Percentiles rank a stretch among this genome's conserved stretches.
phyloP scores from a whole-genome alignment of 2,113 vertebrate genomes.

The Chauna torquata region DNA sequence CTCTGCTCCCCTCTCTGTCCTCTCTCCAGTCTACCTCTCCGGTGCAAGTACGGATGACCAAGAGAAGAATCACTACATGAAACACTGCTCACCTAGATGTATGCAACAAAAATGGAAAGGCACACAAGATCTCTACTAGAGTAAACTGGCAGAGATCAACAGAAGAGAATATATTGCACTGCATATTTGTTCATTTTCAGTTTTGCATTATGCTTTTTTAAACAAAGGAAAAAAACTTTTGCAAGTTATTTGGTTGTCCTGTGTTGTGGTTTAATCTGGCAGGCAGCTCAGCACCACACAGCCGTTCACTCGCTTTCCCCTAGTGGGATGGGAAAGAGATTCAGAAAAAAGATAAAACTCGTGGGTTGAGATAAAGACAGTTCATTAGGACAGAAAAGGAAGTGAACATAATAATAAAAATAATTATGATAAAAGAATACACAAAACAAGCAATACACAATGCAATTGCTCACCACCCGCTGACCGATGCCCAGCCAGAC shows the following conservation, averaged over 20 bases:
- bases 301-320: neutral
- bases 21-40: neutral
- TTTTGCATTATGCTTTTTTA: neutral
- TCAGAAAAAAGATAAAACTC: neutral
- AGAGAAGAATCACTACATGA: neutral
- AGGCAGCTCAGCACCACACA: neutral
- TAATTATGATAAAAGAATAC: neutral
- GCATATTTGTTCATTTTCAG: neutral
- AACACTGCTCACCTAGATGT: neutral
- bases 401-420: neutral
- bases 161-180: neutral
- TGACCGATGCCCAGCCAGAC: neutral
- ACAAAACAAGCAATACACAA: neutral
- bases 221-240: neutral
- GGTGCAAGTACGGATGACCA: neutral
- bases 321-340: neutral
- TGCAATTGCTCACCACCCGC: neutral
- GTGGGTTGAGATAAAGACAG: neutral
- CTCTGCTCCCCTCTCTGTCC: rapidly evolving
- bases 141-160: neutral
- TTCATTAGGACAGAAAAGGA: neutral
- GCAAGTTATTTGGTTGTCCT: neutral
- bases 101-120: neutral
- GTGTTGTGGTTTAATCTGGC: neutral
- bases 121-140: neutral